Evolutionary conservation across 2,113 vertebrate species (phyloP).

Genomic region (Furnarius figulus): DNA sequence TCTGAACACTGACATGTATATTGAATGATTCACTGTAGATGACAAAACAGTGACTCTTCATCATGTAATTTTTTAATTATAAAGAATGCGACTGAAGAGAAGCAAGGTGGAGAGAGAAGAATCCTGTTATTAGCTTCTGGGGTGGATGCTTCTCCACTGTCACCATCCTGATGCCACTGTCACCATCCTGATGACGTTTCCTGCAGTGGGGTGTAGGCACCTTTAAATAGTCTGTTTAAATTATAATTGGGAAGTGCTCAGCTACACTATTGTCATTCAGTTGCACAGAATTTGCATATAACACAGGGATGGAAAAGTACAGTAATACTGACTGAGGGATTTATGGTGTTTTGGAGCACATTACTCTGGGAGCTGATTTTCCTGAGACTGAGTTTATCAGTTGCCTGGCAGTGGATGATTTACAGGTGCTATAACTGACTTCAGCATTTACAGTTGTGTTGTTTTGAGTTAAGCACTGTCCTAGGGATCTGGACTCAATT

Average conservation of each 20-base stretch:
- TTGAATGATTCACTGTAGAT: not conserved
- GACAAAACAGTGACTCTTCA: not conserved
- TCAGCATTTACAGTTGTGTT: not conserved
- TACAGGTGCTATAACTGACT: not conserved
- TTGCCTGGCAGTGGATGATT: not conserved
- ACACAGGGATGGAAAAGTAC: not conserved
- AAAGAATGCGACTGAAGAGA: not conserved
- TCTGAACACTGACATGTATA: not conserved
- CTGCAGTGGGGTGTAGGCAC: not conserved
- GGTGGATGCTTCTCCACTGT: not conserved
- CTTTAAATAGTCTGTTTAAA: conserved; percentile 26
- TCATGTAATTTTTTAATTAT: not conserved
- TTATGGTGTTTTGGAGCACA: not conserved
- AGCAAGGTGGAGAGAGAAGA: not conserved
- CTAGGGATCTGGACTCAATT: not conserved
- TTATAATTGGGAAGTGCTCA: not conserved
- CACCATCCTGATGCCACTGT: not conserved
- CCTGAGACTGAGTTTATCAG: not conserved
- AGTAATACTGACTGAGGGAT: not conserved
- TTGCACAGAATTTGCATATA: not conserved
- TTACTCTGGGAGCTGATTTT: not conserved
- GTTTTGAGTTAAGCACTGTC: not conserved
- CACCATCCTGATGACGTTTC: not conserved
- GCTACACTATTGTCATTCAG: not conserved
- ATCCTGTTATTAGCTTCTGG: not conserved